phyloP scores from a whole-genome alignment of 2,113 vertebrate genomes.

The Thinocorus orbignyianus region DNA sequence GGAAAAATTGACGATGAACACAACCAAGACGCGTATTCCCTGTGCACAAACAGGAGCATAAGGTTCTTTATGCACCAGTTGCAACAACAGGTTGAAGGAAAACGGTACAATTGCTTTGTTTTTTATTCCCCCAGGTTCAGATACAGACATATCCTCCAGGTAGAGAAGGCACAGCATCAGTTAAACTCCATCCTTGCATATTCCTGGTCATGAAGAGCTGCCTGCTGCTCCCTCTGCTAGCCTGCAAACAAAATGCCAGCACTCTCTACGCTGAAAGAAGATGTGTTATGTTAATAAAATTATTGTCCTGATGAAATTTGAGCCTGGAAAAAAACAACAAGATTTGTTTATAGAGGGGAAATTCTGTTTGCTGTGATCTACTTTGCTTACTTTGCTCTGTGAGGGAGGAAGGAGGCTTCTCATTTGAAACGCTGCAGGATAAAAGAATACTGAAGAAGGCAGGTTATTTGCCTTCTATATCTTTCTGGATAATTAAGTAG shows the following conservation, averaged over 20 bases:
- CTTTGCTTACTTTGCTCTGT: background rate
- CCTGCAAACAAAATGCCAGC: background rate
- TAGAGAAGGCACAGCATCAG: background rate
- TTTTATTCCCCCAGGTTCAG: background rate
- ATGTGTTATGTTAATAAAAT: background rate
- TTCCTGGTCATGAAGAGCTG: background rate
- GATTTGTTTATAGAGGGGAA: background rate
- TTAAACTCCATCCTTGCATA: background rate
- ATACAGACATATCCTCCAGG: background rate
- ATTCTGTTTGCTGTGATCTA: background rate
- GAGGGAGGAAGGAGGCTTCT: background rate
- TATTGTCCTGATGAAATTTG: background rate
- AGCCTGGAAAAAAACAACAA: background rate
- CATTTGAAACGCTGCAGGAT: background rate
- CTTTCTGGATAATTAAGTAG: background rate
- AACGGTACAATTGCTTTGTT: background rate
- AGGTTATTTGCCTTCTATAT: background rate
- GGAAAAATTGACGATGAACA: background rate
- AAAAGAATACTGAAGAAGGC: background rate
- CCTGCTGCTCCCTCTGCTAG: background rate
- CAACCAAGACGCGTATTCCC: fast-evolving
- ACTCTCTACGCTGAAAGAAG: background rate
- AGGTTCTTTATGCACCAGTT: fast-evolving
- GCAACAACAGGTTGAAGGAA: background rate
- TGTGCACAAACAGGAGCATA: background rate